Evolutionary conservation across 2,888 invertebrate species (phyloP).

Genomic region (Temnothorax unifasciatus): DNA sequence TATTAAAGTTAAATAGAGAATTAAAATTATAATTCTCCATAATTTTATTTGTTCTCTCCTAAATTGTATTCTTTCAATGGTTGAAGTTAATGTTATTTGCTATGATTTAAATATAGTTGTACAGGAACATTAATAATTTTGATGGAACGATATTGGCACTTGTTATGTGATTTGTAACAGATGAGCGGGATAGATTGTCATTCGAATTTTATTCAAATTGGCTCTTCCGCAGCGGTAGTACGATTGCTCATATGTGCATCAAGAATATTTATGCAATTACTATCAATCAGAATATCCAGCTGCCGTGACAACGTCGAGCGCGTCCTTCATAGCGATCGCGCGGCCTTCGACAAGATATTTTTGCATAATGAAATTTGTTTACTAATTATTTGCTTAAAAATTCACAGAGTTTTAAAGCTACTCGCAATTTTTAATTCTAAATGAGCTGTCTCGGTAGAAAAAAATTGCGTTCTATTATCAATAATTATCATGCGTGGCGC

Average conservation of each 20-base stretch:
- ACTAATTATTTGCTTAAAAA: neutral
- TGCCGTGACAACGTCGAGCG: neutral
- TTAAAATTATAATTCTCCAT: neutral
- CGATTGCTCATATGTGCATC: slow-evolving; percentile 14
- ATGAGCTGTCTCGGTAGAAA: neutral
- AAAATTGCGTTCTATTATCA: slow-evolving; percentile 14
- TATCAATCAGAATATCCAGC: slow-evolving; percentile 33
- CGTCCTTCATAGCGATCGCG: neutral
- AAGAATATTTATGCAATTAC: slow-evolving; percentile 31
- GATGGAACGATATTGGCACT: slow-evolving; percentile 32
- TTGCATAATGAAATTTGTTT: slow-evolving; percentile 4
- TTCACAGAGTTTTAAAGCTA: neutral
- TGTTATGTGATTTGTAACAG: slow-evolving; percentile 36
- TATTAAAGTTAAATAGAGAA: neutral
- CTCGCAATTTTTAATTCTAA: neutral
- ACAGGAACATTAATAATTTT: slow-evolving; percentile 39
- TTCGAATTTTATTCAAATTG: slow-evolving; percentile 44
- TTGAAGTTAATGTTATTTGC: neutral
- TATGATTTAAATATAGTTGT: neutral
- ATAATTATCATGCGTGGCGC: slow-evolving; percentile 24
- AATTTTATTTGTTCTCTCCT: neutral
- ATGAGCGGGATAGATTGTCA: slow-evolving; percentile 36
- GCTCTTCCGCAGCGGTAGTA: slow-evolving; percentile 18
- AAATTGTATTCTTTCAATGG: neutral
- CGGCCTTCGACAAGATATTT: neutral